A percentile compares a stretch with the other conserved stretches of the same genome.
phyloP scores from a whole-genome alignment of 2,888 invertebrate genomes.

The Orchestes rusci region DNA sequence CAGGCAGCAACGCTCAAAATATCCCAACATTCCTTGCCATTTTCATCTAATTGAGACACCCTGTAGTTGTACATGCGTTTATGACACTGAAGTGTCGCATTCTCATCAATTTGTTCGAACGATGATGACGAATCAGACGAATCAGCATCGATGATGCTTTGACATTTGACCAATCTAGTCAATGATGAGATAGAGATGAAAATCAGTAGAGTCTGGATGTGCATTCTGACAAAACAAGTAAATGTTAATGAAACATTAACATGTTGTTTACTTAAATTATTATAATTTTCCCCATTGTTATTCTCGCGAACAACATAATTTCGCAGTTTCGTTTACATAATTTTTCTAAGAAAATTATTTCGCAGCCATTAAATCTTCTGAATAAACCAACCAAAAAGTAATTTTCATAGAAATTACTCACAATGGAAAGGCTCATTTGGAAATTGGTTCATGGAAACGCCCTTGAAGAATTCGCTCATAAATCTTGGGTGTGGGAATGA shows the following conservation, averaged over 20 bases:
- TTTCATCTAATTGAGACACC: slow-evolving; percentile 56
- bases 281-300: neutral
- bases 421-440: too few species aligned
- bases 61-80: slow-evolving; percentile 58
- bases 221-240: slow-evolving; percentile 9
- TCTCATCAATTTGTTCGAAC: slow-evolving; percentile 7
- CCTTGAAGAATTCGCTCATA: too few species aligned
- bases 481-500: too few species aligned
- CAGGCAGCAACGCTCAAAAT: slow-evolving; percentile 68
- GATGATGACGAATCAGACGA: slow-evolving; percentile 8
- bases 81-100: slow-evolving; percentile 56
- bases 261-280: neutral
- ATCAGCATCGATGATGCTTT: slow-evolving; percentile 18
- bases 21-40: slow-evolving; percentile 68
- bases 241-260: neutral
- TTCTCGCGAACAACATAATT: too few species aligned
- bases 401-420: too few species aligned
- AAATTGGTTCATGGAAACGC: too few species aligned
- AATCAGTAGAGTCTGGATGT: slow-evolving; percentile 9
- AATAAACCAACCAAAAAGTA: too few species aligned
- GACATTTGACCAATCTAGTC: slow-evolving; percentile 5
- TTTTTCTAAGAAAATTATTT: too few species aligned
- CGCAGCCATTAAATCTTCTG: too few species aligned
- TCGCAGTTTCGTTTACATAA: too few species aligned
- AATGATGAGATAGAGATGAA: slow-evolving; percentile 8